These are phyloP conservation scores for Drosophila nigricruria DNA, from an alignment of 2,888 invertebrate species.

Conservation along the genomic window DNA sequence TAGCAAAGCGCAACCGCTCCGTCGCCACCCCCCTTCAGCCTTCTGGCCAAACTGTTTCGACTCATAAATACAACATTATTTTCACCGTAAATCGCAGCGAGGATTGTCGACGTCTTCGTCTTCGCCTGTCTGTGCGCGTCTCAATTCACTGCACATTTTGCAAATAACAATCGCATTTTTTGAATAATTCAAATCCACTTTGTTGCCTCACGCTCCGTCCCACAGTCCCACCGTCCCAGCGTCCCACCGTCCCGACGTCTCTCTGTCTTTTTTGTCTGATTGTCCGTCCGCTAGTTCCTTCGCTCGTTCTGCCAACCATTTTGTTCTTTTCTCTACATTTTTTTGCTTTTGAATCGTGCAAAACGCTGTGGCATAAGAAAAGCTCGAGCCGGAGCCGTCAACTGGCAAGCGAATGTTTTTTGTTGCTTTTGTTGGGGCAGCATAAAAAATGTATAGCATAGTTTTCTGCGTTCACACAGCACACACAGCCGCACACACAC, in stretches of 20 bases:
- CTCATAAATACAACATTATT: constrained; percentile 79
- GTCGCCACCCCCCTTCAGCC: not conserved
- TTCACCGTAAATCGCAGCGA: constrained; percentile 61
- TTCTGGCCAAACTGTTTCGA: constrained; percentile 58
- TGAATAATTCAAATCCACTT: constrained; percentile 81
- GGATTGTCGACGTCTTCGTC: constrained; percentile 60
- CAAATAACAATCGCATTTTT: constrained; percentile 81
- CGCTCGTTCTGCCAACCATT: constrained; percentile 32
- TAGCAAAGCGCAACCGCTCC: not conserved
- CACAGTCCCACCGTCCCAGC: constrained; percentile 15
- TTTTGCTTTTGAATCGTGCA: constrained; percentile 38
- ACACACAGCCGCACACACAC: constrained; percentile 7
- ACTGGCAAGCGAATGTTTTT: constrained; percentile 67
- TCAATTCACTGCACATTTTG: constrained; percentile 82
- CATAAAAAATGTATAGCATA: constrained; percentile 78
- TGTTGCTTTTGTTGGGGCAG: constrained; percentile 37
- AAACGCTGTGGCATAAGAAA: constrained; percentile 69
- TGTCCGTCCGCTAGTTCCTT: constrained; percentile 26
- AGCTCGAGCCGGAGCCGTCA: constrained; percentile 46
- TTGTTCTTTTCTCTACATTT: constrained; percentile 31
- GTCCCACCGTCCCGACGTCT: constrained; percentile 7
- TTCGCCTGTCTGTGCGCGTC: constrained; percentile 70
- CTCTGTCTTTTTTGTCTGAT: not conserved
- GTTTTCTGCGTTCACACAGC: constrained; percentile 63
- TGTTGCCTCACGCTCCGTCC: constrained; percentile 63